Evolutionary conservation across 2,797 vertebrate species (phyloP).

Genomic region (Premnoplex brunnescens): DNA sequence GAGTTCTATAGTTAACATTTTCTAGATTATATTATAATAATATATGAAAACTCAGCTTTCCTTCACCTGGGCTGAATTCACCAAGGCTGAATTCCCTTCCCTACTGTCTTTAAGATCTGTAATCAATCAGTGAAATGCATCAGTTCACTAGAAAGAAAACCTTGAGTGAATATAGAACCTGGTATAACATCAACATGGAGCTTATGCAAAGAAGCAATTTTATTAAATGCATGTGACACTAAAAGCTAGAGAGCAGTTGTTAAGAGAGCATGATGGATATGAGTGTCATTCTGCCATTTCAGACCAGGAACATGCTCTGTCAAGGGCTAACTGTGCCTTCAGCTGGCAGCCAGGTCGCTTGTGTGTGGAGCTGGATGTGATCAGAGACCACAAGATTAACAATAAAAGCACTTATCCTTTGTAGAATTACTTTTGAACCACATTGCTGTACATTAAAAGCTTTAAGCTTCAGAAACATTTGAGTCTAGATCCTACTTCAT

Average conservation of each 20-base stretch:
- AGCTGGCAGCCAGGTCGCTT: accelerated
- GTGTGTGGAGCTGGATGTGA: background rate
- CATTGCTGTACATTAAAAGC: background rate
- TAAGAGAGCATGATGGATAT: background rate
- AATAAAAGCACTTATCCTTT: background rate
- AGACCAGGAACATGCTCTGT: background rate
- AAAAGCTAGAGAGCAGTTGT: background rate
- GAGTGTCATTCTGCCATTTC: background rate
- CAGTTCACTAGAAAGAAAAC: background rate
- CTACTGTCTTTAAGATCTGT: background rate
- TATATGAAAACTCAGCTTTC: background rate
- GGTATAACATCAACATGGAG: background rate
- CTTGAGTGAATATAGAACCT: background rate
- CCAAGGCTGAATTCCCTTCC: background rate
- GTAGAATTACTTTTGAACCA: background rate
- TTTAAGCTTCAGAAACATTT: background rate
- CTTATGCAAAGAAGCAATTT: background rate
- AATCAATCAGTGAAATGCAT: background rate
- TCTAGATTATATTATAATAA: background rate
- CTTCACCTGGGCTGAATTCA: background rate
- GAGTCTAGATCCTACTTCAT: background rate
- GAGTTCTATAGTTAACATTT: background rate
- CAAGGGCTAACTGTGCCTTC: background rate
- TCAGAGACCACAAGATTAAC: background rate
- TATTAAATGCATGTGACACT: background rate